Conservation (phyloP, 2,888 invertebrate genomes). For the Melipona beecheii region DNA sequence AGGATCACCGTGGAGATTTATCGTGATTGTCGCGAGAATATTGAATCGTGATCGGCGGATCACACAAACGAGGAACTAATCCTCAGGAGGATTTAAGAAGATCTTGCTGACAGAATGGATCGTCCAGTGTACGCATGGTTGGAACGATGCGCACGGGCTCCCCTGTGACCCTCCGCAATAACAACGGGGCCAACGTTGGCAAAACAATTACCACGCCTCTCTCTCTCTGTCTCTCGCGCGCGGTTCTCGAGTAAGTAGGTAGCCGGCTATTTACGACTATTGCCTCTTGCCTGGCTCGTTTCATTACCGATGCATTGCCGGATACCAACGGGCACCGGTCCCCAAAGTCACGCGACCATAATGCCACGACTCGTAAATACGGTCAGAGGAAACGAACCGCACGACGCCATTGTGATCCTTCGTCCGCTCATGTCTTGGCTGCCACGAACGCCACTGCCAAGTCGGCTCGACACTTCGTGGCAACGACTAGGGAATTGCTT, state of each 20-base stretch:
- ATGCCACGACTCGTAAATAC: conserved; percentile 68
- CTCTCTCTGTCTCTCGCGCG: conserved; percentile 41
- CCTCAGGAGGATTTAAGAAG: not conserved
- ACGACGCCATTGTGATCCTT: conserved; percentile 48
- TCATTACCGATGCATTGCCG: conserved; percentile 78
- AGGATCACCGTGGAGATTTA: not conserved
- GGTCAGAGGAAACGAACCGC: conserved; percentile 52
- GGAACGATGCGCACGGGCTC: not conserved
- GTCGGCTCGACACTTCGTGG: not conserved
- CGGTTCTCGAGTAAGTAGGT: conserved; percentile 73
- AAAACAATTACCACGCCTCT: conserved; percentile 72
- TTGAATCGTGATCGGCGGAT: conserved; percentile 8
- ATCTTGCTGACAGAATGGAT: conserved; percentile 29
- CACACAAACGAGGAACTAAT: not conserved
- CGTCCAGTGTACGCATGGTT: not conserved
- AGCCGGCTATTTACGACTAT: conserved; percentile 77
- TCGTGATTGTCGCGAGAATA: conserved; percentile 1
- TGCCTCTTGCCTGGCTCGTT: conserved; percentile 71
- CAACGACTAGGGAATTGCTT: conserved; percentile 62
- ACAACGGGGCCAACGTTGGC: conserved; percentile 63
- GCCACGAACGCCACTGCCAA: not conserved
- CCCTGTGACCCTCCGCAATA: conserved; percentile 54
- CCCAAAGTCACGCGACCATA: conserved; percentile 77
- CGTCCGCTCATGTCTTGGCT: not conserved
- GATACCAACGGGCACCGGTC: conserved; percentile 69